Percentiles rank a stretch among this genome's conserved stretches.
Evolutionary conservation across 2,888 invertebrate genomes (phyloP).

Genomic region (Agrotis exclamationis): DNA sequence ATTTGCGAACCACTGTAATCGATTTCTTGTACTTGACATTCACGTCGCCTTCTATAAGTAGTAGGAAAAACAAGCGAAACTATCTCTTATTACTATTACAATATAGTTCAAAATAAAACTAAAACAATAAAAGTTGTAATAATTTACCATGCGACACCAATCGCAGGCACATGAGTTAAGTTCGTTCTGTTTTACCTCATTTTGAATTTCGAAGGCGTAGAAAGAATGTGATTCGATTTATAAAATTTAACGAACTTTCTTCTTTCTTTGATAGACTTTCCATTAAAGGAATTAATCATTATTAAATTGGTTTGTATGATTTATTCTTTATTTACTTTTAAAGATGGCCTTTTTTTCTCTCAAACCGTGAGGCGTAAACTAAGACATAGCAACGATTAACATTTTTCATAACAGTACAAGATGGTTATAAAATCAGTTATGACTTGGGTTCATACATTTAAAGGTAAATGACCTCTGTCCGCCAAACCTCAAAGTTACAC

Average conservation of each 20-base stretch:
- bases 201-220: slow-evolving; percentile 81
- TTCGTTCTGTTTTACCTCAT: slow-evolving; percentile 75
- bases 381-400: slow-evolving; percentile 16
- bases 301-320: neutral
- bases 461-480: slow-evolving; percentile 58
- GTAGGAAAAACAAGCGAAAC: slow-evolving; percentile 60
- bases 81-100: slow-evolving; percentile 52
- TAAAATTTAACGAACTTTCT: slow-evolving; percentile 72
- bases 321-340: slow-evolving; percentile 5
- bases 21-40: slow-evolving; percentile 90
- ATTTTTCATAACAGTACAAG: slow-evolving; percentile 47
- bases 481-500: slow-evolving; percentile 49
- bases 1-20: slow-evolving; percentile 79
- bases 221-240: slow-evolving; percentile 78
- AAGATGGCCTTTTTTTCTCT: slow-evolving; percentile 8
- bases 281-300: slow-evolving; percentile 41
- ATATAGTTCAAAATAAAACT: slow-evolving; percentile 68
- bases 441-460: slow-evolving; percentile 36
- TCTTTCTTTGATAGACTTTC: slow-evolving; percentile 57
- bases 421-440: slow-evolving; percentile 53
- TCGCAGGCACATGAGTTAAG: slow-evolving; percentile 66
- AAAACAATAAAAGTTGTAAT: slow-evolving; percentile 25
- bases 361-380: slow-evolving; percentile 7
- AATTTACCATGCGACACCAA: slow-evolving; percentile 75
- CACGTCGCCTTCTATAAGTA: slow-evolving; percentile 69